A percentile compares a stretch with the other conserved stretches of the same genome.
phyloP scores from a whole-genome alignment of 1,140 invertebrate genomes.

The Leguminivora glycinivorella region DNA sequence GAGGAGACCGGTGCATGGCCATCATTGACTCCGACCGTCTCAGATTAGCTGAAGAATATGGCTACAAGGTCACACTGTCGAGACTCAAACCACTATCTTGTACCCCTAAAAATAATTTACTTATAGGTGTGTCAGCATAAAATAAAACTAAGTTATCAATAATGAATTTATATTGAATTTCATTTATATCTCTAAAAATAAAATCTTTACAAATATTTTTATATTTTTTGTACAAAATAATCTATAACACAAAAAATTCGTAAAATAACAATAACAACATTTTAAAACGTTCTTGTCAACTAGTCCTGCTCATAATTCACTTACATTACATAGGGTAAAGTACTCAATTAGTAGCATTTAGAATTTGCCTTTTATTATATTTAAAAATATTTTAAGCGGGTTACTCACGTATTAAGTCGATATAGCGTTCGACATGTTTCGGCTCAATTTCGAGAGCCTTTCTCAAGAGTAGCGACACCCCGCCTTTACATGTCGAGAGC shows the following conservation, averaged over 20 bases:
- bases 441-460: too few species aligned
- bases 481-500: too few species aligned
- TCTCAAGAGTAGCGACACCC: too few species aligned
- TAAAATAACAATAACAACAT: constrained; percentile 34
- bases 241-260: constrained; percentile 31
- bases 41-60: constrained; percentile 84
- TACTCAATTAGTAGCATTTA: too few species aligned
- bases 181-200: constrained; percentile 18
- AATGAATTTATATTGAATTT: constrained; percentile 36
- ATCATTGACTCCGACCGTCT: constrained; percentile 93
- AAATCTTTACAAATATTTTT: constrained; percentile 43
- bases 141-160: constrained; percentile 34
- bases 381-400: too few species aligned
- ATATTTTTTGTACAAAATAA: constrained; percentile 30
- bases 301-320: not conserved
- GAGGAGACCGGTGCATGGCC: constrained; percentile 86
- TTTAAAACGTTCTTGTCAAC: not conserved
- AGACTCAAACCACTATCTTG: constrained; percentile 89
- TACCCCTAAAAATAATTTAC: constrained; percentile 96
- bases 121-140: constrained; percentile 84
- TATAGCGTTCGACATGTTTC: too few species aligned
- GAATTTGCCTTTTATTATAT: too few species aligned
- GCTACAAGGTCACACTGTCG: constrained; percentile 87
- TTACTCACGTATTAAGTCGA: too few species aligned
- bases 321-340: too few species aligned